These are phyloP conservation scores for Schlechtendalia chinensis DNA, from an alignment of 1,140 invertebrate species.

Conservation along the genomic window DNA sequence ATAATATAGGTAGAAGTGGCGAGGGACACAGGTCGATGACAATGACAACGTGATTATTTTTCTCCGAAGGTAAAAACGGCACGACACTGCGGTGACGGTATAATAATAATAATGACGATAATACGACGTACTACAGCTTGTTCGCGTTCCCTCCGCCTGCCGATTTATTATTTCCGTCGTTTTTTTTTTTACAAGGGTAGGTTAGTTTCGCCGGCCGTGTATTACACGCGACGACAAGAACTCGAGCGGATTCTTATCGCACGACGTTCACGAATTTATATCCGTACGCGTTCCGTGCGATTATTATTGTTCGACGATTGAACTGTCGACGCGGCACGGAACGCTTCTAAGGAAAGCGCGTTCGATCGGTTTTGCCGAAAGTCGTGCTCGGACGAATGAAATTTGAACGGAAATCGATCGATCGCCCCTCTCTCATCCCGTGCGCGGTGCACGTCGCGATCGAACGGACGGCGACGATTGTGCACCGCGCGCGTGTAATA, in stretches of 20 bases:
- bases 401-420: not conserved
- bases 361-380: not conserved
- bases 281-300: too few relatives aligned
- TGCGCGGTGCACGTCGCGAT: too few relatives aligned
- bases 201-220: not conserved
- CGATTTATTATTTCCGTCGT: not conserved
- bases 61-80: constrained; percentile 10
- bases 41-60: constrained; percentile 29
- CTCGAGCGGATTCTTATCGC: too few relatives aligned
- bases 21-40: not conserved
- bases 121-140: constrained; percentile 15
- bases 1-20: not conserved
- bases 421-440: too few relatives aligned
- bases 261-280: not conserved
- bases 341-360: too few relatives aligned
- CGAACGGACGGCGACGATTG: not conserved
- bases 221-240: too few relatives aligned
- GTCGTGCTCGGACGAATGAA: too few relatives aligned
- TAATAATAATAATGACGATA: constrained; percentile 17
- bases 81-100: too few relatives aligned
- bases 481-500: not conserved
- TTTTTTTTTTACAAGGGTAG: constrained; percentile 36
- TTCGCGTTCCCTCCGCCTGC: not conserved
- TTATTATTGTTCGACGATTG: too few relatives aligned
- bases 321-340: too few relatives aligned